Evolutionary conservation across 2,113 vertebrate species (phyloP).

Genomic region (Cyphomyrus plagiostoma): DNA sequence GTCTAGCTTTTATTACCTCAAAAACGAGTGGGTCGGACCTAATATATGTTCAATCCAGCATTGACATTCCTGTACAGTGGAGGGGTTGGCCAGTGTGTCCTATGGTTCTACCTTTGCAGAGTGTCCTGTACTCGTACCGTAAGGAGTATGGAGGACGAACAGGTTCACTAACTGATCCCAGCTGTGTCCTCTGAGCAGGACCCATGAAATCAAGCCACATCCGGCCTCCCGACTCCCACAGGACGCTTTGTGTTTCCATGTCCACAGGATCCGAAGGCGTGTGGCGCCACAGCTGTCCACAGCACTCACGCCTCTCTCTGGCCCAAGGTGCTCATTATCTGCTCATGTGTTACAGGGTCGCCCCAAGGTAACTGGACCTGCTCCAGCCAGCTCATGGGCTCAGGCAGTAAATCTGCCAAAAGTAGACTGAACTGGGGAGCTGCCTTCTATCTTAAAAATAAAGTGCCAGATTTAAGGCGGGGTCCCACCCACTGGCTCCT

Average conservation of each 20-base stretch:
- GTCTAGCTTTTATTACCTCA: background rate
- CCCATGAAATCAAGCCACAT: background rate
- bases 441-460: background rate
- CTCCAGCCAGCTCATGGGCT: background rate
- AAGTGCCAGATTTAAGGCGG: background rate
- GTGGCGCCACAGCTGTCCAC: background rate
- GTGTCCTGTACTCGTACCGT: background rate
- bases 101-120: background rate
- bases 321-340: background rate
- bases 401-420: background rate
- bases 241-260: background rate
- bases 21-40: background rate
- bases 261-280: background rate
- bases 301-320: background rate
- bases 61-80: background rate
- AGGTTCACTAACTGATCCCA: conserved; percentile 1
- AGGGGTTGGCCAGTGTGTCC: background rate
- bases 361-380: conserved; percentile 1
- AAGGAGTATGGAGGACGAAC: background rate
- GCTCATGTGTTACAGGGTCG: background rate
- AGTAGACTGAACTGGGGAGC: background rate
- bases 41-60: background rate
- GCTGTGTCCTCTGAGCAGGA: background rate
- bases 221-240: background rate
- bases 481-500: background rate